Percentiles rank a stretch among this genome's conserved stretches.
Evolutionary conservation across 1,140 invertebrate genomes (phyloP).

Genomic region (Penaeus chinensis): DNA sequence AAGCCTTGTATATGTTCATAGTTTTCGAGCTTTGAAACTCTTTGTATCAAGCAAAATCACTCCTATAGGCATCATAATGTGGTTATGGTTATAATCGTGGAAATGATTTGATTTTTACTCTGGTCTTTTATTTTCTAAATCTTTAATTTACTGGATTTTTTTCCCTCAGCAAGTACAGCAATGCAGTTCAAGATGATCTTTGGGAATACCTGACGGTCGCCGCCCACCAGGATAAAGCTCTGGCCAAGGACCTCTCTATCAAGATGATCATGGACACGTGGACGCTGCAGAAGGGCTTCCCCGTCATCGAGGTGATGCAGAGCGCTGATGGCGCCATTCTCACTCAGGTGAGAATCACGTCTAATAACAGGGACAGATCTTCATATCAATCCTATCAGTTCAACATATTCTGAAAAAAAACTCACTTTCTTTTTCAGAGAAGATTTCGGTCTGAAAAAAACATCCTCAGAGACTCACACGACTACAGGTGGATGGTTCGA

Average conservation of each 20-base stretch:
- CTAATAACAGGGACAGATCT: neutral
- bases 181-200: conserved; percentile 86
- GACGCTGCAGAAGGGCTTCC: conserved; percentile 64
- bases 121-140: no score
- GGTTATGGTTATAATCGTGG: no score
- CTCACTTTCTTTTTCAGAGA: neutral
- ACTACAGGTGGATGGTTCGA: conserved; percentile 59
- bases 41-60: no score
- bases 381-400: neutral
- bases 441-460: conserved; percentile 41
- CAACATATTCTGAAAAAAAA: no score
- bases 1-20: conserved; percentile 65
- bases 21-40: no score
- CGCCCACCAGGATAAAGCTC: conserved; percentile 63
- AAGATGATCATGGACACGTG: conserved; percentile 77
- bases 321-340: neutral
- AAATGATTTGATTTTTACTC: no score
- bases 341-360: neutral
- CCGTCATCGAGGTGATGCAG: conserved; percentile 66
- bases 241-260: conserved; percentile 76
- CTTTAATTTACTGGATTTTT: conserved; percentile 67
- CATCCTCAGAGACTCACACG: neutral
- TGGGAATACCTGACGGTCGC: conserved; percentile 77
- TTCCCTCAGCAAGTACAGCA: conserved; percentile 67
- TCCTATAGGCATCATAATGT: neutral